A percentile compares a stretch with the other conserved stretches of the same genome.
These are phyloP conservation scores for Leptonema lineaticorne DNA, from an alignment of 1,140 invertebrate species.

Conservation along the genomic window DNA sequence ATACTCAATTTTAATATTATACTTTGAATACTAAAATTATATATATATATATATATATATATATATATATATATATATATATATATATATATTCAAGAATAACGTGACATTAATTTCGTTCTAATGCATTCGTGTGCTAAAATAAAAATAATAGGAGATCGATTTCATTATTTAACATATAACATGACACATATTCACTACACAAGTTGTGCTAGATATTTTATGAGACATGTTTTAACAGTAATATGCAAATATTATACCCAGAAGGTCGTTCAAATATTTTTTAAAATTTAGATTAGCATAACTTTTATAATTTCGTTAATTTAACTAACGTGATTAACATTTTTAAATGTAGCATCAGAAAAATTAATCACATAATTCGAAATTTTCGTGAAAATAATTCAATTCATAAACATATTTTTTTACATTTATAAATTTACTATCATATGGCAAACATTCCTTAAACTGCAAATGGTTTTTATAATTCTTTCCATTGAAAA, in stretches of 20 bases:
- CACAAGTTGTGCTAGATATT: neutral
- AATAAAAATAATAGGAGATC: neutral
- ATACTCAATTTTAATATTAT: slow-evolving; percentile 13
- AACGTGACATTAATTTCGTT: slow-evolving; percentile 8
- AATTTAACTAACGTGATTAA: too few species aligned
- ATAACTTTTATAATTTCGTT: too few species aligned
- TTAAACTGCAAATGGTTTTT: too few species aligned
- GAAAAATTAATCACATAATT: too few species aligned
- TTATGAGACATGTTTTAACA: neutral
- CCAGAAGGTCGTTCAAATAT: too few species aligned
- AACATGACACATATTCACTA: neutral
- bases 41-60: slow-evolving; percentile 2
- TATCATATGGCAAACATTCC: too few species aligned
- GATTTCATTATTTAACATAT: neutral
- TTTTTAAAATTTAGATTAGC: too few species aligned
- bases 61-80: neutral
- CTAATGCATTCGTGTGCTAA: neutral
- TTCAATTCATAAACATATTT: too few species aligned
- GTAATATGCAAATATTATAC: neutral
- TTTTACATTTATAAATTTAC: too few species aligned
- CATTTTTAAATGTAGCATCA: too few species aligned
- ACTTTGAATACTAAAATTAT: slow-evolving; percentile 14
- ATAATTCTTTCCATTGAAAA: too few species aligned
- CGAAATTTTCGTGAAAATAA: too few species aligned
- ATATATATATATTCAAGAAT: neutral